Conservation (phyloP, 2,113 vertebrate genomes). For the Dicrurus megarhynchus region DNA sequence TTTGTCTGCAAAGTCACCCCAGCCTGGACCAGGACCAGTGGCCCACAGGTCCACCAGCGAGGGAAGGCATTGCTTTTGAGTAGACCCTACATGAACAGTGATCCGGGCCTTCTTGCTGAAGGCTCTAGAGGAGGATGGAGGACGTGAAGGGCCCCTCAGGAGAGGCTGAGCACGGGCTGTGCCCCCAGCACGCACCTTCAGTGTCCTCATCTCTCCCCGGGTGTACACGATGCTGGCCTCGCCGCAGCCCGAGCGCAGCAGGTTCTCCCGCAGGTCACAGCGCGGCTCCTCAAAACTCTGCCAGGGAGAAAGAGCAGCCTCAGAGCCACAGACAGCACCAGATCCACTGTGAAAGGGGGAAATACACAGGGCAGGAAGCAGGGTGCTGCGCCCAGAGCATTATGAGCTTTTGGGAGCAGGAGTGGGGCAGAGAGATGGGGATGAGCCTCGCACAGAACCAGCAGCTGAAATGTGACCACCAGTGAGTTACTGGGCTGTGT, state of each 20-base stretch:
- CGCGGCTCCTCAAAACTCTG: constrained; percentile 52
- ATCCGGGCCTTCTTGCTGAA: neutral
- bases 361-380: neutral
- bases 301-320: neutral
- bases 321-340: neutral
- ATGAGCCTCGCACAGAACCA: accelerated
- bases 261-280: constrained; percentile 60
- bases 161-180: neutral
- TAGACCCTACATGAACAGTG: accelerated
- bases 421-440: neutral
- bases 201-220: neutral
- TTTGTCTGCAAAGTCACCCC: neutral
- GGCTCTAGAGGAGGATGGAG: neutral
- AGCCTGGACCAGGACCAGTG: neutral
- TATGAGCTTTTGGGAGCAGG: neutral
- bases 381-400: neutral
- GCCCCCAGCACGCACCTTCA: constrained; percentile 22
- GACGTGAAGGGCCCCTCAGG: neutral
- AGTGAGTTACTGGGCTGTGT: neutral
- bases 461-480: neutral
- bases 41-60: neutral
- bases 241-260: constrained; percentile 27
- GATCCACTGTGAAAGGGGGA: neutral
- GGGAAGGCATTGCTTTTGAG: accelerated
- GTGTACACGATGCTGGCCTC: constrained; percentile 9